These are phyloP conservation scores for Eulacestoma nigropectus DNA, from an alignment of 2,113 vertebrate genomes.

Conservation along the genomic window DNA sequence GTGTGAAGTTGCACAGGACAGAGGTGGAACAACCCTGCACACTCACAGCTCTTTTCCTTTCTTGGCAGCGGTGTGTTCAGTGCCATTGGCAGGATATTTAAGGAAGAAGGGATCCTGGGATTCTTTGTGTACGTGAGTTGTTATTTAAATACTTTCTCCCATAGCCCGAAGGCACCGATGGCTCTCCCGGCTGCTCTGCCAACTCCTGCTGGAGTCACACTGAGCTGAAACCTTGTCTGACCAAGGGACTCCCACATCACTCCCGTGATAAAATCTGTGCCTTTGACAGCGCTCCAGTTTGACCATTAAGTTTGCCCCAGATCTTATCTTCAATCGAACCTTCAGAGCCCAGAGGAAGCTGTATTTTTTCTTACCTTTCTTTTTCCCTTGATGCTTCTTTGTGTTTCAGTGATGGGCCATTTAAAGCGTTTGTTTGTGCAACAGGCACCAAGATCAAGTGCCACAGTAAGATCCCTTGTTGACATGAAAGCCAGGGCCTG, in stretches of 20 bases:
- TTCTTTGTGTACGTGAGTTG: constrained; percentile 88
- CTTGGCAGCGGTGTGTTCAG: constrained; percentile 78
- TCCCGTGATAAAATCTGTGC: neutral
- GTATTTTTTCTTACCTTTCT: neutral
- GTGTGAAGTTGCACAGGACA: neutral
- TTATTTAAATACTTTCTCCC: neutral
- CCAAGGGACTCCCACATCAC: neutral
- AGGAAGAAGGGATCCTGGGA: constrained; percentile 85
- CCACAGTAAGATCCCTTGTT: neutral
- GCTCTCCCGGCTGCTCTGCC: neutral
- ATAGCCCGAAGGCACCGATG: neutral
- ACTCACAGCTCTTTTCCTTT: neutral
- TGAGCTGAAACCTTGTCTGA: neutral
- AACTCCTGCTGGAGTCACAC: neutral
- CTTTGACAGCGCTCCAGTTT: neutral
- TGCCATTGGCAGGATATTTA: constrained; percentile 80
- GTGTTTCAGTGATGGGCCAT: neutral
- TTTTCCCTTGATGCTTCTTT: neutral
- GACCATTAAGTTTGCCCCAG: neutral
- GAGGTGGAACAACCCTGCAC: neutral
- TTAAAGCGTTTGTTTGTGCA: constrained; percentile 23
- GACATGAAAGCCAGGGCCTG: neutral
- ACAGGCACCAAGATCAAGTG: neutral
- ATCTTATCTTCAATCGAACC: neutral
- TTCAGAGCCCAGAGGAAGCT: neutral